phyloP scores from a whole-genome alignment of 2,888 invertebrate species.

The Eumacrocentrus americanus region DNA sequence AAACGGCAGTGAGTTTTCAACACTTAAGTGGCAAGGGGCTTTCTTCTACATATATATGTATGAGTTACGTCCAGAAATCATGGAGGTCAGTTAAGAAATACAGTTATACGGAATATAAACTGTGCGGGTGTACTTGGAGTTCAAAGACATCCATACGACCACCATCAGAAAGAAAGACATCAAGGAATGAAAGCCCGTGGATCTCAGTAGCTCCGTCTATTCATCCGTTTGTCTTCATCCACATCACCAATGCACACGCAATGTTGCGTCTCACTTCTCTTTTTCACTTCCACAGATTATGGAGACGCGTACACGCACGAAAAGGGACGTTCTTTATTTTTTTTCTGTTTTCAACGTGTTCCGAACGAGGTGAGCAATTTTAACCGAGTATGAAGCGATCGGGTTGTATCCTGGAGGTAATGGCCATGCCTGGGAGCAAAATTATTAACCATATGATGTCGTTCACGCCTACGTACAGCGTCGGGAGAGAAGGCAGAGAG shows the following conservation, averaged over 20 bases:
- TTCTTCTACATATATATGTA: conserved; percentile 4
- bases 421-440: conserved; percentile 25
- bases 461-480: conserved; percentile 28
- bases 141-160: conserved; percentile 19
- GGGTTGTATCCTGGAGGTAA: conserved; percentile 28
- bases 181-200: conserved; percentile 24
- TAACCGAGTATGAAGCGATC: conserved; percentile 18
- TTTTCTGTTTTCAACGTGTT: conserved; percentile 1
- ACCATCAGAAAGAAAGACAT: conserved; percentile 1
- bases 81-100: conserved; percentile 18
- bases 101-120: conserved; percentile 26
- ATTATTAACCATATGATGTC: conserved; percentile 31
- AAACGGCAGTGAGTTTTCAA: conserved; percentile 2
- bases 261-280: background rate
- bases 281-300: conserved; percentile 12
- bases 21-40: background rate
- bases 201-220: conserved; percentile 27
- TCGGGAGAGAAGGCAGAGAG: conserved; percentile 3
- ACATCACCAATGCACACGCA: conserved; percentile 14
- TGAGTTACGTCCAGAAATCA: conserved; percentile 2
- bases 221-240: conserved; percentile 22
- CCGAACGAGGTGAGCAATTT: conserved; percentile 23
- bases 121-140: conserved; percentile 28
- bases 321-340: conserved; percentile 6
- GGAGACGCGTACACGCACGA: conserved; percentile 12